Percentiles rank a stretch among this genome's conserved stretches.
phyloP scores from a whole-genome alignment of 2,113 vertebrate genomes.

The Vidua chalybeata region DNA sequence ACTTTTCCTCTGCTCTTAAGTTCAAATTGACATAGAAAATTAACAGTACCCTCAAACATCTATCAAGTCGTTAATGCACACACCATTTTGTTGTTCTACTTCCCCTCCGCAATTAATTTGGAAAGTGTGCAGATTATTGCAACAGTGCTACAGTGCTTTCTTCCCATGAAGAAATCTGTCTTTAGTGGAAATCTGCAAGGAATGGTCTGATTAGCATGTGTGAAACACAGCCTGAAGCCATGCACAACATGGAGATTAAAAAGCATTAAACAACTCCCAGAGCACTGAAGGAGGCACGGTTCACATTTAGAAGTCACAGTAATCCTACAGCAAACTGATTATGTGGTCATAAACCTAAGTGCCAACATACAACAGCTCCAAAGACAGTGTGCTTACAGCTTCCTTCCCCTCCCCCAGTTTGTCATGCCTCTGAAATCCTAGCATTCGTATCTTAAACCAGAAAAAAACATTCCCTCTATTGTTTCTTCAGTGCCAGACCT shows the following conservation, averaged over 20 bases:
- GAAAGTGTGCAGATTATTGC: neutral
- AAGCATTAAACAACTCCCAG: neutral
- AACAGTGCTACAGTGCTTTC: neutral
- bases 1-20: neutral
- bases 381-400: neutral
- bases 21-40: neutral
- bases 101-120: neutral
- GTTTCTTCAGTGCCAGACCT: neutral
- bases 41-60: neutral
- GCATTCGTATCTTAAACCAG: neutral
- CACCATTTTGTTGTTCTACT: neutral
- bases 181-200: neutral
- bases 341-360: neutral
- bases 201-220: neutral
- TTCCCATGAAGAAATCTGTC: neutral
- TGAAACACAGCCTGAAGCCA: neutral
- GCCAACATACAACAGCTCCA: neutral
- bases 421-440: neutral
- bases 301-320: neutral
- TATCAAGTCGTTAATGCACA: neutral
- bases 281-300: neutral
- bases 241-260: neutral
- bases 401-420: neutral
- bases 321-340: neutral
- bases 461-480: neutral